Base-by-base conservation (phyloP, 92 coral and sea anemone genomes). In the Metridium senile region DNA sequence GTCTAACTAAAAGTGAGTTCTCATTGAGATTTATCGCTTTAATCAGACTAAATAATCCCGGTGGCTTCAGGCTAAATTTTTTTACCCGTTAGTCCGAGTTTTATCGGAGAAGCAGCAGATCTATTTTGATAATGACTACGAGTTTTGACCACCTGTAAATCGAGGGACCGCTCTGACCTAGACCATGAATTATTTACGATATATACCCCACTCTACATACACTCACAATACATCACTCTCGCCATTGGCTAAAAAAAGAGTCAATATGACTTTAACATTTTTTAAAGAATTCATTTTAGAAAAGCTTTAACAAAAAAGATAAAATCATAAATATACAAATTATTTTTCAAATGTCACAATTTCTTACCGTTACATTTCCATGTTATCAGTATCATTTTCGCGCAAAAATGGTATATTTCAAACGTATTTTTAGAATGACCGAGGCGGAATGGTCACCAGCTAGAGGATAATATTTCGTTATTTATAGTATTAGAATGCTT, bases 211-310 rank as follows among this genome's bases (percentile, higher is more conserved):
- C 33, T 63, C 69, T 0, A 19, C 45, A 54, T 6, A 17, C 23
- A 7, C 45, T 17, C 33, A 63, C 69, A 63, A 16, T 29, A 11
- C 45, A 13, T 31, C 69, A 63, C 22, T 63, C 69, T 3, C 45
- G 32, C 28, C 43, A 63, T 63, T 28, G 43, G 69, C 69, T 31
- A 20, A 30, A 6, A 28, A 0, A n/a, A 28, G 0, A 16, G 69
- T 63, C 6, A 31, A 63, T 63, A 27, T 63, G 69, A 63, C 69
- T 63, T 63, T 63, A 21, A 58, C 21, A 2, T 21, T 58, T 58
- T 21, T 58, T 58, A 21, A 3, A 1, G 29, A 21, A 4, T 6
- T 21, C 19, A 58, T 23, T 21, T 16, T 1, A 63, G 20, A 63
- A 28, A 23, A 27, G 1, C 39, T 29, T 25, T 26, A 26, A 19